These are phyloP conservation scores for Dryobotodes eremita DNA, from an alignment of 2,888 invertebrate genomes.

Conservation along the genomic window DNA sequence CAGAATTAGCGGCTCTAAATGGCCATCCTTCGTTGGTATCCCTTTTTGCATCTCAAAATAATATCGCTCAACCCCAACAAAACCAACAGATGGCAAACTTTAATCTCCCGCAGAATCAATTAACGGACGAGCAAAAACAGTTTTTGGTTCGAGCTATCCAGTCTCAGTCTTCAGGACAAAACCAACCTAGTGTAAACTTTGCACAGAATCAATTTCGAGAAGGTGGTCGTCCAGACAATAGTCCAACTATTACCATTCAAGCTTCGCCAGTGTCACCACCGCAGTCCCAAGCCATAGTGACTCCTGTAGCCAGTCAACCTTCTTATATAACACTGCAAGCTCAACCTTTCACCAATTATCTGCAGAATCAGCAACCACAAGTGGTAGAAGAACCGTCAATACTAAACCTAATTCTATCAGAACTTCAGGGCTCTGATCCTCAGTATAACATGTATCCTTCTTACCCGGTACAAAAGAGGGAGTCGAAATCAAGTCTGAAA, in stretches of 20 bases:
- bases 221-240: conserved; percentile 26
- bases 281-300: conserved; percentile 55
- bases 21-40: conserved; percentile 59
- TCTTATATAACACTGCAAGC: conserved; percentile 69
- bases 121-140: conserved; percentile 66
- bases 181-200: conserved; percentile 39
- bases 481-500: conserved; percentile 78
- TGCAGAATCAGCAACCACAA: conserved; percentile 56
- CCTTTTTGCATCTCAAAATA: conserved; percentile 59
- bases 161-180: conserved; percentile 52
- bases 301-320: conserved; percentile 60
- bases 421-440: conserved; percentile 58
- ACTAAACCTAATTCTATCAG: conserved; percentile 69
- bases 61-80: conserved; percentile 48
- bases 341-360: conserved; percentile 56
- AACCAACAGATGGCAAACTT: conserved; percentile 55
- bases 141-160: conserved; percentile 59
- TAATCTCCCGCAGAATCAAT: conserved; percentile 55
- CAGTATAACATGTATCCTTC: conserved; percentile 58
- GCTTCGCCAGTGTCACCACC: conserved; percentile 26
- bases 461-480: conserved; percentile 60
- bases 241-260: conserved; percentile 30
- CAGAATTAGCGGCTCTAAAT: conserved; percentile 61
- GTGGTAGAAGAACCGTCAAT: conserved; percentile 64
- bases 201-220: conserved; percentile 44